phyloP scores from a whole-genome alignment of 2,113 vertebrate species.

The Leptobrachium ailaonicum region DNA sequence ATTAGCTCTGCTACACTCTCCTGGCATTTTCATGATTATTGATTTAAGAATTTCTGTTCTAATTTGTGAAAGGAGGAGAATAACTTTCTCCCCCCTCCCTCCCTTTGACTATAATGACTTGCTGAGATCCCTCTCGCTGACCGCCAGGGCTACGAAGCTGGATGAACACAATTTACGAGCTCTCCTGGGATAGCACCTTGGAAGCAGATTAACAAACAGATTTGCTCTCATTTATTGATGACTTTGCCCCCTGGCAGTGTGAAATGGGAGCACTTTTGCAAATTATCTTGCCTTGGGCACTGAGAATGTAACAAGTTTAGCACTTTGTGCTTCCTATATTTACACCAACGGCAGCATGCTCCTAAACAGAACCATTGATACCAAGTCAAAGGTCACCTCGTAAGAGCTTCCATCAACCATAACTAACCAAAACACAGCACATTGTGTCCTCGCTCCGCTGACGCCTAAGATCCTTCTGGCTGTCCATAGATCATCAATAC shows the following conservation, averaged over 20 bases:
- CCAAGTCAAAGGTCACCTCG: constrained; percentile 69
- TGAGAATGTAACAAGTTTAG: constrained; percentile 56
- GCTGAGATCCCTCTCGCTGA: not conserved
- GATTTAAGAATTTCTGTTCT: too few species aligned
- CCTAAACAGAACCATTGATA: constrained; percentile 67
- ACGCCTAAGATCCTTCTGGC: too few species aligned
- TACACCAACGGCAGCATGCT: constrained; percentile 70
- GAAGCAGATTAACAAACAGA: constrained; percentile 53
- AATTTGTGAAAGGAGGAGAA: too few species aligned
- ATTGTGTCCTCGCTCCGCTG: constrained; percentile 4
- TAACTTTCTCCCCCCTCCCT: too few species aligned
- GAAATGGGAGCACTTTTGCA: constrained; percentile 54
- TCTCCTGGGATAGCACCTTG: constrained; percentile 37
- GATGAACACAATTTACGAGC: not conserved
- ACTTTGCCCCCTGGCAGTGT: constrained; percentile 64
- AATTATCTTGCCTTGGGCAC: constrained; percentile 31
- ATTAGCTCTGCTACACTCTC: too few species aligned
- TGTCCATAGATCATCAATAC: too few species aligned
- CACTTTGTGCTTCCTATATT: constrained; percentile 73
- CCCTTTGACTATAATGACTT: not conserved
- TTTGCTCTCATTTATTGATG: constrained; percentile 71
- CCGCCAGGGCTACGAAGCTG: not conserved
- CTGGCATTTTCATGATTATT: too few species aligned
- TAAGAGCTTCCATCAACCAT: constrained; percentile 67
- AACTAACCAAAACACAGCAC: constrained; percentile 71